These are phyloP conservation scores for Neogobius melanostomus DNA, from an alignment of 2,113 vertebrate species.

Conservation along the genomic window DNA sequence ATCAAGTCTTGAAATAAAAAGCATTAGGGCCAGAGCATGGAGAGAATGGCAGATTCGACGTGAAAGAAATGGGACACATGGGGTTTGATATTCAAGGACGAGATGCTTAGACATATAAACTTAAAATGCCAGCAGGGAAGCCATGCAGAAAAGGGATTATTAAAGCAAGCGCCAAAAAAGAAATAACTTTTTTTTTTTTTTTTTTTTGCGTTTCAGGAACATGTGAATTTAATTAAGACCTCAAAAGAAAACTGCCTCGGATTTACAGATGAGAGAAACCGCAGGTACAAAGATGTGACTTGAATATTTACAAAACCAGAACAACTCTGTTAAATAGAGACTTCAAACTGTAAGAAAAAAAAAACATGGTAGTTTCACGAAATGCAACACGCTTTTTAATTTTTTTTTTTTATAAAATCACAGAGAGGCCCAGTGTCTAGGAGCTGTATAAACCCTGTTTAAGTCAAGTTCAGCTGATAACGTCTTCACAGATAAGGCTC, in stretches of 20 bases:
- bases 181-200: no score
- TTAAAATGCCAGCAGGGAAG: no score
- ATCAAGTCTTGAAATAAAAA: constrained; percentile 11
- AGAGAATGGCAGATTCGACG: background rate
- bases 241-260: constrained; percentile 61
- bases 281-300: constrained; percentile 66
- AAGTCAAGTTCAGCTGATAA: constrained; percentile 3
- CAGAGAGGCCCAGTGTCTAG: constrained; percentile 40
- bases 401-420: constrained; percentile 17
- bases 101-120: background rate
- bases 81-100: background rate
- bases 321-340: constrained; percentile 60
- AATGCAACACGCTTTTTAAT: constrained; percentile 33
- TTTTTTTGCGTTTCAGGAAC: constrained; percentile 43
- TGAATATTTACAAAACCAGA: constrained; percentile 71
- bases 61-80: background rate
- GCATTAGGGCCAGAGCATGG: background rate
- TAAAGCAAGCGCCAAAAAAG: no score
- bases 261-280: constrained; percentile 70
- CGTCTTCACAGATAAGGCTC: background rate
- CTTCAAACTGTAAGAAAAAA: constrained; percentile 55
- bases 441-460: constrained; percentile 41
- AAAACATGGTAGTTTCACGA: constrained; percentile 21
- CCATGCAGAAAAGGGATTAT: no score
- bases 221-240: constrained; percentile 72